A percentile compares a stretch with the other conserved stretches of the same genome.
Conservation (phyloP, 2,113 vertebrate species). For the Ginglymostoma cirratum region DNA sequence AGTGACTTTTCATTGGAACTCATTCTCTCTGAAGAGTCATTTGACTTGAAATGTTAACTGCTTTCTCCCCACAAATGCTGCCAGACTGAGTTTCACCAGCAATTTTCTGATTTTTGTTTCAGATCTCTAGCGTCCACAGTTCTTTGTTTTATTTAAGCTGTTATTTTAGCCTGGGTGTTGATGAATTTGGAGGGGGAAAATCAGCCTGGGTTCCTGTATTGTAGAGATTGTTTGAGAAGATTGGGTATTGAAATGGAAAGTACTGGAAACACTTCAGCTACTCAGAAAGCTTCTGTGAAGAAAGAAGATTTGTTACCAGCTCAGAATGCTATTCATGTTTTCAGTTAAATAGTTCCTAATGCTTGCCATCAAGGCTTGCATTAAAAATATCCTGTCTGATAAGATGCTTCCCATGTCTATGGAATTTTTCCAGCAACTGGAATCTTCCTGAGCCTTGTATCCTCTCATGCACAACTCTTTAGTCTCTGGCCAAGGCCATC, state of each 20-base stretch:
- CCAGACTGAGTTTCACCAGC: too few relatives aligned
- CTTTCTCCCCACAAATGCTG: too few relatives aligned
- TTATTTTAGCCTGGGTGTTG: background rate
- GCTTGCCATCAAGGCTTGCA: background rate
- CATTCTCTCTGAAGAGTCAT: too few relatives aligned
- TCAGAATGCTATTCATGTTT: background rate
- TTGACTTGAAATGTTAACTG: too few relatives aligned
- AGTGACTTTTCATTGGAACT: too few relatives aligned
- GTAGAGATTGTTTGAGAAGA: background rate
- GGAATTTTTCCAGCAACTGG: background rate
- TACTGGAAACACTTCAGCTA: background rate
- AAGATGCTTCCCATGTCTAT: background rate
- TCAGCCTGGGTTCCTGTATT: background rate
- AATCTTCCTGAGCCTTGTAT: background rate
- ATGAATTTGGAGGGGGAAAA: background rate
- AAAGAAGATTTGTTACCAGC: background rate
- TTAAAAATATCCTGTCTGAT: background rate
- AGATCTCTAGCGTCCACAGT: too few relatives aligned
- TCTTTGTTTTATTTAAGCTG: too few relatives aligned
- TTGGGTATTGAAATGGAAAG: background rate
- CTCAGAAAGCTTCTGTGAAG: background rate
- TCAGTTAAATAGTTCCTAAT: background rate
- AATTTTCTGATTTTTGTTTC: too few relatives aligned
- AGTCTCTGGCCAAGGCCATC: background rate
- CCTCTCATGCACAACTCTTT: background rate